Evolutionary conservation across 2,888 invertebrate species (phyloP).

Genomic region (Polydrusus pterygomalis): DNA sequence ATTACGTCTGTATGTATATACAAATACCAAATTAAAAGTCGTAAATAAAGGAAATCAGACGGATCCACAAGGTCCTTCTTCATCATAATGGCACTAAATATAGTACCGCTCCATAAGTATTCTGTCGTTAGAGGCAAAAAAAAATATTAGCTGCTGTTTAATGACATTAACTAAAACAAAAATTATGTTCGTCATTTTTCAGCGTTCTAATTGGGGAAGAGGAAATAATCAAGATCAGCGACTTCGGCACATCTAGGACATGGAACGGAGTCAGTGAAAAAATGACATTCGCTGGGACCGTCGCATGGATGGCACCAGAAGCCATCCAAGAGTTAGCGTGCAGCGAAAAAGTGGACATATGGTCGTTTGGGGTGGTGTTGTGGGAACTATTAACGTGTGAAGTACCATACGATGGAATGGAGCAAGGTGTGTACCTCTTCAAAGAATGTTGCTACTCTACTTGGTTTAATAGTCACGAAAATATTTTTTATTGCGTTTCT

Average conservation of each 20-base stretch:
- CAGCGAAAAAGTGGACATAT: slow-evolving; percentile 98
- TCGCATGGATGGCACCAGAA: slow-evolving; percentile 99
- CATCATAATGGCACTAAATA: too few relatives aligned
- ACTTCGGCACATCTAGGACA: slow-evolving; percentile 96
- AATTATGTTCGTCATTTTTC: slow-evolving; percentile 61
- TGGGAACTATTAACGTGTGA: slow-evolving; percentile 98
- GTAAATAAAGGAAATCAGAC: too few relatives aligned
- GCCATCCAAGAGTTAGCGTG: slow-evolving; percentile 97
- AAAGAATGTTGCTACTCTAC: background rate
- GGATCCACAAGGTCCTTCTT: too few relatives aligned
- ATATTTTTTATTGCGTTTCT: too few relatives aligned
- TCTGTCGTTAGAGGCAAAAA: too few relatives aligned
- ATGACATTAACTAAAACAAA: too few relatives aligned
- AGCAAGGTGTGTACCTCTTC: slow-evolving; percentile 33
- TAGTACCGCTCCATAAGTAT: too few relatives aligned
- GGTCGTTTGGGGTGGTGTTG: slow-evolving; percentile 98
- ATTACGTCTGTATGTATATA: background rate
- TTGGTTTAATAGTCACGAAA: too few relatives aligned
- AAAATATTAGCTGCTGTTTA: too few relatives aligned
- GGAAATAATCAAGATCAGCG: slow-evolving; percentile 91
- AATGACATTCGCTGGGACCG: slow-evolving; percentile 99
- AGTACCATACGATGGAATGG: slow-evolving; percentile 88
- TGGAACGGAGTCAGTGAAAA: slow-evolving; percentile 96
- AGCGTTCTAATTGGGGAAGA: slow-evolving; percentile 88
- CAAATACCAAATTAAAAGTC: too few relatives aligned